These are phyloP conservation scores for Pseudococcus jackbeardsleyi DNA, from an alignment of 2,888 invertebrate genomes.

Conservation along the genomic window DNA sequence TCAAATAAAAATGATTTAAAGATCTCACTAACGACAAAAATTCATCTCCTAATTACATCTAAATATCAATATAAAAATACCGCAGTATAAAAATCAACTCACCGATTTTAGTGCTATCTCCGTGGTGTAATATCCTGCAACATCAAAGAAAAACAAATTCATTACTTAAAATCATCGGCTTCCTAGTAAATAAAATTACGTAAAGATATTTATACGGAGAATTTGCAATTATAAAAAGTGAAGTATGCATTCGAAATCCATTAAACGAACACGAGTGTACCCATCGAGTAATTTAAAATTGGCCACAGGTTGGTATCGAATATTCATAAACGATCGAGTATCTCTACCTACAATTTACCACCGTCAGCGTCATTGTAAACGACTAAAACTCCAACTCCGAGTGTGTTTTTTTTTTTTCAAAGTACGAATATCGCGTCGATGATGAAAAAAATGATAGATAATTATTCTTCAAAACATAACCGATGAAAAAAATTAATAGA, in stretches of 20 bases:
- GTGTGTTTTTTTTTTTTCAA: neutral
- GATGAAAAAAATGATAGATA: slow-evolving; percentile 38
- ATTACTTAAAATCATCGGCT: neutral
- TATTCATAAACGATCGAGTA: neutral
- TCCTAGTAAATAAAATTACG: neutral
- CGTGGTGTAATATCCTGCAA: slow-evolving; percentile 9
- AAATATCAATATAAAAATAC: no score
- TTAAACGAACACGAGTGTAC: neutral
- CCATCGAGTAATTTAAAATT: neutral
- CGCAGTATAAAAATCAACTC: neutral
- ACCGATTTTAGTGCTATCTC: slow-evolving; percentile 8
- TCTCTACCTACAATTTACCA: neutral
- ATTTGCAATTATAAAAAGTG: neutral
- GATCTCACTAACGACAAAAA: no score
- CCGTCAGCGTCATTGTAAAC: neutral
- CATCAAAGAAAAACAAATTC: neutral
- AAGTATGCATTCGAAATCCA: neutral
- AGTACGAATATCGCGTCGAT: slow-evolving; percentile 3
- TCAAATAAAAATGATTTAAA: no score
- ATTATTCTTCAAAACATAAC: slow-evolving; percentile 19
- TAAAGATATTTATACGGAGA: neutral
- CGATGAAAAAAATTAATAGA: slow-evolving; percentile 48
- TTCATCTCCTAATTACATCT: no score
- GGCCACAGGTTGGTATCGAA: neutral
- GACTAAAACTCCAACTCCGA: neutral